These are phyloP conservation scores for Theropithecus gelada DNA, from an alignment of 2,113 vertebrate species.

Conservation along the genomic window DNA sequence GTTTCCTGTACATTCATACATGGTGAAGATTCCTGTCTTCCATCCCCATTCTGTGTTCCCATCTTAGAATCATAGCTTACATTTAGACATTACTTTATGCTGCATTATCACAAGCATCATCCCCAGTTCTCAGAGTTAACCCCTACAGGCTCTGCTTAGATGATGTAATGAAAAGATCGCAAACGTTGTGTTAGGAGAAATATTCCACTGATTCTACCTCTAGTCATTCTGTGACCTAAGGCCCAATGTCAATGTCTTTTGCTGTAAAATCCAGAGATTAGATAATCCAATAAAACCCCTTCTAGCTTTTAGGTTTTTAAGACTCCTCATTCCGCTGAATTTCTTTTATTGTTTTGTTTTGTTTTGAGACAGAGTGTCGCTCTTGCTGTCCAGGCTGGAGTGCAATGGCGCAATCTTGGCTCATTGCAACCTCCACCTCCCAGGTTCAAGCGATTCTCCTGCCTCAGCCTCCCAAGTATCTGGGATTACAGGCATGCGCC, in stretches of 20 bases:
- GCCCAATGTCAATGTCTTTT: not conserved
- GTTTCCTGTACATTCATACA: not conserved
- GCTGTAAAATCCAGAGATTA: conserved; percentile 39
- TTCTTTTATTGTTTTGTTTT: not conserved
- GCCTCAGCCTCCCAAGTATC: no score
- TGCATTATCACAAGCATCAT: not conserved
- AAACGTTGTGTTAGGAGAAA: conserved; percentile 14
- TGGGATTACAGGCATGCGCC: no score
- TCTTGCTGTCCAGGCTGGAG: no score
- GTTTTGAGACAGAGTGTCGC: no score
- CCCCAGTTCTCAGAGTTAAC: conserved; percentile 19
- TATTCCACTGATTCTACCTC: not conserved
- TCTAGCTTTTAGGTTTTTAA: conserved; percentile 44
- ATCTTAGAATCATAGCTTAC: conserved; percentile 49
- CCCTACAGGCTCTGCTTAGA: not conserved
- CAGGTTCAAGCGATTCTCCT: no score
- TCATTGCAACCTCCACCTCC: no score
- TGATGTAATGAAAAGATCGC: conserved; percentile 50
- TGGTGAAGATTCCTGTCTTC: not conserved
- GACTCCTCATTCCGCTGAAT: not conserved
- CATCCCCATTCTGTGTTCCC: not conserved
- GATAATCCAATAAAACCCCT: conserved; percentile 43
- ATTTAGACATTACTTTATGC: not conserved
- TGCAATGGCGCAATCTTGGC: no score
- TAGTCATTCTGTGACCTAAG: conserved; percentile 46